These are phyloP conservation scores for Formica selysi DNA, from an alignment of 1,140 invertebrate species.

Conservation along the genomic window DNA sequence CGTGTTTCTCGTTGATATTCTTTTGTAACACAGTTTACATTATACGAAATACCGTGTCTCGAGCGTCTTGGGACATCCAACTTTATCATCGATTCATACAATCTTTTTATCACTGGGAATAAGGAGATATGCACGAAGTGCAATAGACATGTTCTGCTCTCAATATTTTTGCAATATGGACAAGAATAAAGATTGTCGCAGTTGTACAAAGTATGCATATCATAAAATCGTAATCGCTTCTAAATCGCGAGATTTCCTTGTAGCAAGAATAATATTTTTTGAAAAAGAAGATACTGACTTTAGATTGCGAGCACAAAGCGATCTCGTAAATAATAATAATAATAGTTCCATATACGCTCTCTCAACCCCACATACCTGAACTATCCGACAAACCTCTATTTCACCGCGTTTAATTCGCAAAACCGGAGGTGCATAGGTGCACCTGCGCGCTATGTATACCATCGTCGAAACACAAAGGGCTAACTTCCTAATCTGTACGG, in stretches of 20 bases:
- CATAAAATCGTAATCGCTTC: not conserved
- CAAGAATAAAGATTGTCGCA: not conserved
- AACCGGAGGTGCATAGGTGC: constrained; percentile 18
- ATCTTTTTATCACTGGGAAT: constrained; percentile 6
- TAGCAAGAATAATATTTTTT: not conserved
- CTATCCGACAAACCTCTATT: constrained; percentile 1
- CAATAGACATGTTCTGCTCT: not conserved
- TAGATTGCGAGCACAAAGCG: not conserved
- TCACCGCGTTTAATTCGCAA: constrained; percentile 25
- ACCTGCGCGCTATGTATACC: constrained; percentile 34
- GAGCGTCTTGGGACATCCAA: constrained; percentile 21
- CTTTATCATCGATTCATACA: constrained; percentile 35
- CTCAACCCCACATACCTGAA: constrained; percentile 18
- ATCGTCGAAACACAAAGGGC: constrained; percentile 41
- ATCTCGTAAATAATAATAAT: constrained; percentile 15
- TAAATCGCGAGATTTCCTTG: not conserved
- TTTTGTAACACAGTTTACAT: constrained; percentile 59
- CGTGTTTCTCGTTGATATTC: constrained; percentile 64
- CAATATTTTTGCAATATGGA: constrained; percentile 3
- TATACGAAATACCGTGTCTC: constrained; percentile 28
- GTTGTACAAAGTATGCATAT: not conserved
- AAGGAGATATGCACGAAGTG: not conserved
- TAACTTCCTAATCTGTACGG: constrained; percentile 57
- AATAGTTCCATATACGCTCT: not conserved
- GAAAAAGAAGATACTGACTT: not conserved